phyloP scores from a whole-genome alignment of 2,113 vertebrate genomes.

The Microcebus tavaratra region DNA sequence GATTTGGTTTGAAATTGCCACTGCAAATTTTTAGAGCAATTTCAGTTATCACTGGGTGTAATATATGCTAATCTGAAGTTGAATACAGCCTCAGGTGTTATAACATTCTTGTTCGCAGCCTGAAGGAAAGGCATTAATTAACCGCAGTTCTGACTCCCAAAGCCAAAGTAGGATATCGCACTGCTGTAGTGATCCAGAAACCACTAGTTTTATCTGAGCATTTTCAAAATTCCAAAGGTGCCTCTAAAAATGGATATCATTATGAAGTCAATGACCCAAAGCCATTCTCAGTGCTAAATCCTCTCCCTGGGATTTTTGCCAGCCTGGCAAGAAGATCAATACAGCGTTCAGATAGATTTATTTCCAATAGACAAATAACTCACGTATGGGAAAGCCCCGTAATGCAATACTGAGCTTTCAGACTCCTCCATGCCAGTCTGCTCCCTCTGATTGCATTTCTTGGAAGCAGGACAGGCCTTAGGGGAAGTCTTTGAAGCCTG shows the following conservation, averaged over 20 bases:
- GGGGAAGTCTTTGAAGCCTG: constrained; percentile 5
- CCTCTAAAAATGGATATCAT: background rate
- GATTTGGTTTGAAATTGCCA: background rate
- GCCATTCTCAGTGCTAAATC: constrained; percentile 31
- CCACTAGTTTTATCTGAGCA: background rate
- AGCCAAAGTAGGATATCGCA: background rate
- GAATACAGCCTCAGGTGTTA: background rate
- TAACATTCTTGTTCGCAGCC: background rate
- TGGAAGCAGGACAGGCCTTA: constrained; percentile 47
- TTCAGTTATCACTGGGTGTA: background rate
- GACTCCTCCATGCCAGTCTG: background rate
- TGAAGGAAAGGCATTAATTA: constrained; percentile 18
- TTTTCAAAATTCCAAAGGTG: constrained; percentile 35
- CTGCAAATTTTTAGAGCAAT: background rate
- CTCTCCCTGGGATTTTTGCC: constrained; percentile 52
- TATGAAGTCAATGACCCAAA: background rate
- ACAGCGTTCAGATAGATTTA: constrained; percentile 48
- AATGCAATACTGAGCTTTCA: constrained; percentile 12
- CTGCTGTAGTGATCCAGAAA: background rate
- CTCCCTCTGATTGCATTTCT: background rate
- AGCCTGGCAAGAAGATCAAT: constrained; percentile 42
- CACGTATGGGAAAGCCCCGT: constrained; percentile 26
- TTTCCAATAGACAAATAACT: constrained; percentile 53
- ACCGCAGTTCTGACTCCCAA: background rate
- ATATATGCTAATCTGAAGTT: background rate